phyloP scores from a whole-genome alignment of 2,888 invertebrate genomes.

The Oscheius onirici region DNA sequence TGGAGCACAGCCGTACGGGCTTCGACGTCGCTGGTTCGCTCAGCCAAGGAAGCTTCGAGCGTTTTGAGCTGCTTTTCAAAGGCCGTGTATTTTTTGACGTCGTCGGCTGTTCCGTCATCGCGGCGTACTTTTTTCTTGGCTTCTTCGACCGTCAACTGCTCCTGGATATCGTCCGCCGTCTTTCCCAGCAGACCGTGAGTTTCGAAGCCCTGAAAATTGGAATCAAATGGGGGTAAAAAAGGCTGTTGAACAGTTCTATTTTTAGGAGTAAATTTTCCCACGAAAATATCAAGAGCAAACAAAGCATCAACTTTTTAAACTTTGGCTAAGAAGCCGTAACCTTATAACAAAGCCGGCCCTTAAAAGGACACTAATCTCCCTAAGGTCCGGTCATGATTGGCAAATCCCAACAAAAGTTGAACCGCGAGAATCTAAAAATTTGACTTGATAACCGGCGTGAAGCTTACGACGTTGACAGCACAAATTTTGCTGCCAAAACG shows the following conservation, averaged over 20 bases:
- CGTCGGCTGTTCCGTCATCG: constrained; percentile 36
- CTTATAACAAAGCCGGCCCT: no score
- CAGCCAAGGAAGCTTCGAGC: constrained; percentile 31
- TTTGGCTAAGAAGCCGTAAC: no score
- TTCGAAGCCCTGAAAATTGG: neutral
- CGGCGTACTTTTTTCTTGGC: constrained; percentile 33
- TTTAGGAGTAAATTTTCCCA: constrained; percentile 1
- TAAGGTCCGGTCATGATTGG: no score
- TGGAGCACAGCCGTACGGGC: constrained; percentile 24
- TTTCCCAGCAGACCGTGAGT: neutral
- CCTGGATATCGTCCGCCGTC: constrained; percentile 36
- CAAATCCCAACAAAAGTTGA: no score
- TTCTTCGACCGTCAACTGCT: constrained; percentile 39
- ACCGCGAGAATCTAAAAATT: no score
- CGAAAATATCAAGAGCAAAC: no score
- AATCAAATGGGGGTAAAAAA: neutral
- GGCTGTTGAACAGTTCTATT: neutral
- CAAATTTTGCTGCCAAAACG: no score
- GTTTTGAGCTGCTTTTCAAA: constrained; percentile 35
- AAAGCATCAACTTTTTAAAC: no score
- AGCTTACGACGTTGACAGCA: no score
- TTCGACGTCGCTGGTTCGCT: constrained; percentile 24
- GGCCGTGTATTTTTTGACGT: constrained; percentile 43
- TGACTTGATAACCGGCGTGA: no score
- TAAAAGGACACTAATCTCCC: no score